Percentiles rank a stretch among this genome's conserved stretches.
Evolutionary conservation across 1,140 invertebrate species (phyloP).

Genomic region (Solenopsis invicta): DNA sequence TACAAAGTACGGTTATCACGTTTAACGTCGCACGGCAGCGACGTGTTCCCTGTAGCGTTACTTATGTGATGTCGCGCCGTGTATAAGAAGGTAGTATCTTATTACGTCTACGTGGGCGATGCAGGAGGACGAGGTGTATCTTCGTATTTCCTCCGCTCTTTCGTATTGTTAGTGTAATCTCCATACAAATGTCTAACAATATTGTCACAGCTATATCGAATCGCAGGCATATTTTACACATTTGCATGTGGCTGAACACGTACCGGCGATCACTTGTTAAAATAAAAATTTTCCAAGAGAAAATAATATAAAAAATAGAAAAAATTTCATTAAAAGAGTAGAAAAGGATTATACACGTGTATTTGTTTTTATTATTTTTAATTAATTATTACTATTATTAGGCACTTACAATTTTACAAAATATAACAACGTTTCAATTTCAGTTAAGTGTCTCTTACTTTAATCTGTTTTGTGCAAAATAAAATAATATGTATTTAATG

Average conservation of each 20-base stretch:
- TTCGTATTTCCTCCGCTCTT: neutral
- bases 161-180: conserved; percentile 43
- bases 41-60: conserved; percentile 30
- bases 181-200: conserved; percentile 42
- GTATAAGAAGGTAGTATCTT: conserved; percentile 19
- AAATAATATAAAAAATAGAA: neutral
- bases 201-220: conserved; percentile 30
- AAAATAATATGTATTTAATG: no score
- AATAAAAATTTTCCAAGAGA: neutral
- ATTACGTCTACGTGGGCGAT: conserved; percentile 46
- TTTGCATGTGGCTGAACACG: neutral
- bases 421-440: no score
- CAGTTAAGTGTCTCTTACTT: no score
- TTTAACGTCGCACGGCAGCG: conserved; percentile 39
- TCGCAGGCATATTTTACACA: conserved; percentile 48
- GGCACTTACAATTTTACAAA: no score
- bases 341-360: neutral
- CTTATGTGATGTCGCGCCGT: conserved; percentile 23
- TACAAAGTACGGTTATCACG: conserved; percentile 63
- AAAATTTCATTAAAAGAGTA: neutral
- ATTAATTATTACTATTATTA: no score
- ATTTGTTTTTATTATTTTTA: no score
- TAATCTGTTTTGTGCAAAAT: no score
- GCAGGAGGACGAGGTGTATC: conserved; percentile 39
- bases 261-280: neutral